Percentiles rank a stretch among this genome's conserved stretches.
Conservation (phyloP, 2,113 vertebrate species). For the Ploceus nigricollis region DNA sequence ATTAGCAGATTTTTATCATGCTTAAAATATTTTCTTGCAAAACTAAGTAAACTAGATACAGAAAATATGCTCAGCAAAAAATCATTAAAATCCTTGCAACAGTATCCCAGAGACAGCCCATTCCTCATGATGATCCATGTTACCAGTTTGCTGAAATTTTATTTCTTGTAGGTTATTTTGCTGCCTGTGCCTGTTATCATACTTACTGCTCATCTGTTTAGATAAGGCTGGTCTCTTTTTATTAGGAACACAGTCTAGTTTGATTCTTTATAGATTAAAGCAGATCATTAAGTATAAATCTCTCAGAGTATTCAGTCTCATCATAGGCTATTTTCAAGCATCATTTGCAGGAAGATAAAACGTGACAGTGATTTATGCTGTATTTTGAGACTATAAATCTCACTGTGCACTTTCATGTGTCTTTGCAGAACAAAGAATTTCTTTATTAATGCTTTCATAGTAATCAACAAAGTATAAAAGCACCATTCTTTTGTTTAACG, state of each 20-base stretch:
- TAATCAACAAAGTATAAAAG: not conserved
- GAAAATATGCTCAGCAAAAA: not conserved
- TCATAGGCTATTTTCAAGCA: not conserved
- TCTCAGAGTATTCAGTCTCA: constrained; percentile 17
- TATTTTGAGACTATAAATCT: constrained; percentile 42
- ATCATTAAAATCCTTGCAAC: not conserved
- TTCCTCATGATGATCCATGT: constrained; percentile 42
- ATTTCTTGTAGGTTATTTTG: constrained; percentile 50
- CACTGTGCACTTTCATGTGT: not conserved
- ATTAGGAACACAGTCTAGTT: not conserved
- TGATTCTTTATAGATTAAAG: constrained; percentile 57
- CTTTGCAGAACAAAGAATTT: constrained; percentile 16
- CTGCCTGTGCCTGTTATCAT: not conserved
- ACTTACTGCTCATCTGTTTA: not conserved
- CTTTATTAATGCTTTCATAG: not conserved
- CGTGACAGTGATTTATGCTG: constrained; percentile 52
- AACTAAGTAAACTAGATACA: not conserved
- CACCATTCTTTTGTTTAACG: not conserved
- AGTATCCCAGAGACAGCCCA: not conserved
- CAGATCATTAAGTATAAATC: constrained; percentile 33
- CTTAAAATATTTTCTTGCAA: not conserved
- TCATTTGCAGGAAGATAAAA: constrained; percentile 42
- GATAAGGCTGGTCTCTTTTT: constrained; percentile 50
- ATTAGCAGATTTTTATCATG: not conserved
- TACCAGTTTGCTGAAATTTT: constrained; percentile 35